Base-by-base conservation (phyloP, 1,140 invertebrate species). In the Aricia agestis region DNA sequence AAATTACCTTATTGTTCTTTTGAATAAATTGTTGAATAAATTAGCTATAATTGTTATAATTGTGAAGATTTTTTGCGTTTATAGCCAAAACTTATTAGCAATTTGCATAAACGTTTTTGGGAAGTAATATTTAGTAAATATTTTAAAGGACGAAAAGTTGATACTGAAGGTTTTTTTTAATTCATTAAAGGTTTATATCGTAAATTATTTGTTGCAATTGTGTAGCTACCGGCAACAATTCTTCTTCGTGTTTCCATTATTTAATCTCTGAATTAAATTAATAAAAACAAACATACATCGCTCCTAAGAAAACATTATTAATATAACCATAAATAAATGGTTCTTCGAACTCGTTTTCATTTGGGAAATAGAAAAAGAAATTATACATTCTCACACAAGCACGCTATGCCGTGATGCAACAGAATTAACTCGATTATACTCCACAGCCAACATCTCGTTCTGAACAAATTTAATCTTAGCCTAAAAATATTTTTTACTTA, bases 381-480 rank as follows among this genome's bases (percentile, higher is more conserved):
- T 63, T 63, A 63, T 63, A 69, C 31, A 41, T 41, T 69, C 61
- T 65, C 58, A 69, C 61, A 69, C 5, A 18, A 72, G 67, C 77
- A 79, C 75, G 77, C 75, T 72, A 79, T 79, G 65, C 66, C 75
- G 77, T 78, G 75, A 58, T 72, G 67, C 58, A 45, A 75, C 57
- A 72, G 71, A 68, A 71, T 70, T 72, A 70, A 15, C 66, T 61
- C 59, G 32, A 25, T 25, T 25, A 25, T 25, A 36, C 36, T 36
- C 36, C 36, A 4, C 36, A 9, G 36, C n/a, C n/a, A 36, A 36
- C 36, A 2, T 36, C 36, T 36, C 6, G 6, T 6, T 36, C 6
- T 36, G 6, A 36, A 36, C 36, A 2, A 36, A 36, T 7, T 36
- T 36, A 36, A 36, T 36, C 2, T 36, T 36, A 36, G 36, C 36